Base-by-base conservation (phyloP, 1,140 invertebrate genomes). In the Apis laboriosa region DNA sequence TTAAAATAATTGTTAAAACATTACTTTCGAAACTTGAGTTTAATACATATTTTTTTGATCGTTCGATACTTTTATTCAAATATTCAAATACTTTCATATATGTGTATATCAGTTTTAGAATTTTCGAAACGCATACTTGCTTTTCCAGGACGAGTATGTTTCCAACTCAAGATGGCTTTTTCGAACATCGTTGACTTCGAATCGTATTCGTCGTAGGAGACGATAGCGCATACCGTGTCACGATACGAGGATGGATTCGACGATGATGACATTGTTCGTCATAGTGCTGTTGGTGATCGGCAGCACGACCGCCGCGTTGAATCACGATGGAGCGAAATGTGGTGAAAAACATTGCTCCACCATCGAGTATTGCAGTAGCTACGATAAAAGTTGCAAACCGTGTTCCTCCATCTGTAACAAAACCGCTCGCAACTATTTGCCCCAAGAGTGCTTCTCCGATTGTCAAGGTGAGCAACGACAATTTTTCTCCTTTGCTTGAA, bases 351-450 rank as follows among this genome's bases (percentile, higher is more conserved):
- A 86, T 9, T 95, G 95, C 82, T 90, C 92, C n/a, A 84, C 93
- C 9, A 90, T 93, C n/a, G 93, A 95, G 85, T 95, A 95, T 84
- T 95, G 95, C 89, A 95, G 94, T 19, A 90, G 92, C 0, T 94
- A 94, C 77, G 95, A 95, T 55, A 92, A 90, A 15, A 91, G 94
- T 55, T 95, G 95, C 77, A 93, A 92, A 13, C 92, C 95, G 0
- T 95, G 95, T 86, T 90, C 89, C 21, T 68, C 89, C 9, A 91
- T 94, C 13, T 95, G 95, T 86, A 94, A 95, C 89, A 88, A 89
- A 2, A 90, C 91, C 0, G 91, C 92, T 79, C 93, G 94, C 81
- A 95, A 95, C 86, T 94, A 93, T 73, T 93, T 95, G 64, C 88
- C 92, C 9, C 93, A 93, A 12, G 90, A 95, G 1, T 95, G 95